Conservation (phyloP, 1,140 invertebrate species). For the Drosophila rhopaloa region DNA sequence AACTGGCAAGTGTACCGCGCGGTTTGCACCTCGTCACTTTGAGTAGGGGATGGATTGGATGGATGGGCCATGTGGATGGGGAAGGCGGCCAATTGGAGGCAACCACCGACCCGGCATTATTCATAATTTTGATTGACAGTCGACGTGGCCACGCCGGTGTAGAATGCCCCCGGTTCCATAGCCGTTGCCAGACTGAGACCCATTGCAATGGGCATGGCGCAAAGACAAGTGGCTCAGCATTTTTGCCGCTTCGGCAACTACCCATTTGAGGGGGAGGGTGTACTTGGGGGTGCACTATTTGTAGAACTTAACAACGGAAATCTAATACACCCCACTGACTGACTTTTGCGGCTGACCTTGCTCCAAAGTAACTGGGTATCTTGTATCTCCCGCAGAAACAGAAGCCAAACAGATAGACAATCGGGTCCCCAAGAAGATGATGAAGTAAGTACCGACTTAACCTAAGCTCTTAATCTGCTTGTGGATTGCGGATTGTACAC, state of each 20-base stretch:
- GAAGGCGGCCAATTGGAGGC: slow-evolving; percentile 45
- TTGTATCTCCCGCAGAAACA: slow-evolving; percentile 34
- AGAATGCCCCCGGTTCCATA: slow-evolving; percentile 1
- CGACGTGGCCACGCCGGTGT: slow-evolving; percentile 30
- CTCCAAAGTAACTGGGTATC: slow-evolving; percentile 48
- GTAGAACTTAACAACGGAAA: slow-evolving; percentile 30
- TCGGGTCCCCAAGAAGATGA: slow-evolving; percentile 26
- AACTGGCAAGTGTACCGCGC: slow-evolving; percentile 64
- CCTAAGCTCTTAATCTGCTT: slow-evolving; percentile 33
- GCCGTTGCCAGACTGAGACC: slow-evolving; percentile 21
- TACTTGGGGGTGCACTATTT: slow-evolving; percentile 1
- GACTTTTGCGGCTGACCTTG: slow-evolving; percentile 71
- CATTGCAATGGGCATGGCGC: slow-evolving; percentile 16
- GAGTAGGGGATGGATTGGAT: slow-evolving; percentile 13
- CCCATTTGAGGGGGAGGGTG: not conserved
- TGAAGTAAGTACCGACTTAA: slow-evolving; percentile 61
- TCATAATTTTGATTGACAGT: slow-evolving; percentile 81
- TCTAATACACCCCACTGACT: slow-evolving; percentile 59
- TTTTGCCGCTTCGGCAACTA: slow-evolving; percentile 69
- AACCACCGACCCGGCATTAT: slow-evolving; percentile 68
- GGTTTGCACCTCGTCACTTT: slow-evolving; percentile 41
- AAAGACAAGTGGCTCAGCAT: slow-evolving; percentile 65
- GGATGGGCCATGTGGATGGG: slow-evolving; percentile 13
- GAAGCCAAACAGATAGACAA: slow-evolving; percentile 44
- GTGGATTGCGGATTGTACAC: slow-evolving; percentile 26